Conservation (phyloP, 2,888 invertebrate species). For the Apeira syringaria region DNA sequence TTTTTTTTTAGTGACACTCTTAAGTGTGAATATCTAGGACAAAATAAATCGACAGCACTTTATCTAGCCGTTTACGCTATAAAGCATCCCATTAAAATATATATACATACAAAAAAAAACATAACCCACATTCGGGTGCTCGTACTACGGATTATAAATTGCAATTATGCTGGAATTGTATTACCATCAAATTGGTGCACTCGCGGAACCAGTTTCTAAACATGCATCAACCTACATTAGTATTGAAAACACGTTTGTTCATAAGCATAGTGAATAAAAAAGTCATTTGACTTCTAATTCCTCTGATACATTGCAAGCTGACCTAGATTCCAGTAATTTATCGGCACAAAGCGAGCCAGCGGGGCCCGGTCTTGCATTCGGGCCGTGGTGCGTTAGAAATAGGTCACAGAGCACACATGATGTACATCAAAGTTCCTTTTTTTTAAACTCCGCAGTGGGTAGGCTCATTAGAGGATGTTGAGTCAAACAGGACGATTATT, state of each 20-base stretch:
- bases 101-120: too few relatives aligned
- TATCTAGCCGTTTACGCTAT: too few relatives aligned
- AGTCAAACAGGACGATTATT: too few relatives aligned
- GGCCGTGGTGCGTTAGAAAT: slow-evolving; percentile 12
- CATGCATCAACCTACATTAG: slow-evolving; percentile 10
- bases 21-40: too few relatives aligned
- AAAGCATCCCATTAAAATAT: too few relatives aligned
- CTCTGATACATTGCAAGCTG: slow-evolving; percentile 27
- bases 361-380: slow-evolving; percentile 30
- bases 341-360: slow-evolving; percentile 19
- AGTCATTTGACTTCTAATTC: slow-evolving; percentile 18
- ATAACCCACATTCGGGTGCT: too few relatives aligned
- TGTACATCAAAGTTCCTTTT: slow-evolving; percentile 5
- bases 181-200: slow-evolving; percentile 11
- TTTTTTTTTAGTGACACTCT: too few relatives aligned
- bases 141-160: too few relatives aligned
- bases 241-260: slow-evolving; percentile 16
- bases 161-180: too few relatives aligned
- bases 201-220: slow-evolving; percentile 12
- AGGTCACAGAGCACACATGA: slow-evolving; percentile 13
- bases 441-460: neutral
- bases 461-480: neutral
- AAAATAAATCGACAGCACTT: too few relatives aligned
- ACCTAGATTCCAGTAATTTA: slow-evolving; percentile 29
- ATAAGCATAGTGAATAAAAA: slow-evolving; percentile 20